Base-by-base conservation (phyloP, 2,888 invertebrate genomes). In the Diploptera punctata region DNA sequence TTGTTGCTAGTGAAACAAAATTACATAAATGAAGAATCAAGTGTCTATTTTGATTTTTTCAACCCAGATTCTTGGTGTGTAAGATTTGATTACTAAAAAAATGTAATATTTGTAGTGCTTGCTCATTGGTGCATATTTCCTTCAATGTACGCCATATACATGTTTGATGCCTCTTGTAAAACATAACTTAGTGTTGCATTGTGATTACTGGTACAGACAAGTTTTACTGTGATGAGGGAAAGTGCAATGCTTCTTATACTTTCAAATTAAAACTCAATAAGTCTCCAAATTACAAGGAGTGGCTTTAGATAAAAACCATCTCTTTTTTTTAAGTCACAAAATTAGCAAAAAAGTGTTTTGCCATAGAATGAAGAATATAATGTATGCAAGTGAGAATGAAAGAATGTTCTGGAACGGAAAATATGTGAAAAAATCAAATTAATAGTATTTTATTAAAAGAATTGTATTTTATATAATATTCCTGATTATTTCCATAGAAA, bases 361-460 rank as follows among this genome's bases (percentile, higher is more conserved):
- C n/a, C n/a, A n/a, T n/a, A n/a, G n/a, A n/a, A n/a, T n/a, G n/a
- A n/a, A n/a, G n/a, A n/a, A n/a, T n/a, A n/a, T n/a, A n/a, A n/a
- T n/a, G n/a, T n/a, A n/a, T n/a, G n/a, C n/a, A n/a, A n/a, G 33
- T 7, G 10, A 33, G 33, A 33, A 10, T 33, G 33, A 10, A 33
- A 18, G n/a, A 33, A 19, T 65, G 65, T 65, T 26, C 47, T 62
- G 62, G 24, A 38, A 62, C 33, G 43, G 47, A 18, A 47, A 43
- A 7, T 24, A 54, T 21, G 24, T 65, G 47, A 44, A 60, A 31
- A 47, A 70, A 65, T 70, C 33, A 72, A 72, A 60, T 68, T 67
- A 7, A 68, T 68, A 68, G 68, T 72, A 72, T 72, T 72, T 72
- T 72, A 72, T 72, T 72, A 72, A 72, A 72, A 71, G 47, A 24